Base-by-base conservation (phyloP, 1,140 invertebrate genomes). In the Ips typographus region DNA sequence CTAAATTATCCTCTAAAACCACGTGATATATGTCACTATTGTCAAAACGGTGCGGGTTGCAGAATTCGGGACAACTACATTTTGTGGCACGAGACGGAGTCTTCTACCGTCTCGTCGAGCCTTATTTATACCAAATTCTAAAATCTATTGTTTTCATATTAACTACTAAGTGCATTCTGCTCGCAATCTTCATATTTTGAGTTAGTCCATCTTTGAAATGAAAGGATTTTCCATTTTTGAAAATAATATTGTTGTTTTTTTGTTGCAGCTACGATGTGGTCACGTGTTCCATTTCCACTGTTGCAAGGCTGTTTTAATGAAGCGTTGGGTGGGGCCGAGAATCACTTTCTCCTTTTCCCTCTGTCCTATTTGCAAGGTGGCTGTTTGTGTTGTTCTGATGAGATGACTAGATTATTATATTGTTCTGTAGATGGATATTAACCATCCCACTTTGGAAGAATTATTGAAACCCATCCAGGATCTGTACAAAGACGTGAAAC, bases 261-360 rank as follows among this genome's bases (percentile, higher is more conserved):
- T 74, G 36, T 85, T 85, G 55, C 85, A 96, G 88, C 80, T 98
- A 7, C 87, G 89, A 68, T 99, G 97, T 82, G 94, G 95, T 1
- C 97, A 99, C 77, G 93, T 98, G 4, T 99, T 98, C 79, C 97
- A 99, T 80, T 85, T 91, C 51, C 94, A 96, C 74, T 99, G 97
- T 81, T 93, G 93, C 73, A 89, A 88, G 75, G 91, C 90, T 65
- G 92, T 97, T 1, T 82, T 99, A 49, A 85, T 88, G 69, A 94
- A 92, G 75, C 86, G 90, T 75, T 99, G 96, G 96, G 88, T 90
- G 36, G 97, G 97, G 6, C 96, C 96, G 3, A 84, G 97, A 66
- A 99, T 99, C 44, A 95, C 94, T 2, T 99, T 99, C 78, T 91
- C 94, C 4, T 99, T 99, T 81, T 93, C 96, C 2, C 85, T 93